Evolutionary conservation across 2,888 invertebrate genomes (phyloP).

Genomic region (Bedellia somnulentella): DNA sequence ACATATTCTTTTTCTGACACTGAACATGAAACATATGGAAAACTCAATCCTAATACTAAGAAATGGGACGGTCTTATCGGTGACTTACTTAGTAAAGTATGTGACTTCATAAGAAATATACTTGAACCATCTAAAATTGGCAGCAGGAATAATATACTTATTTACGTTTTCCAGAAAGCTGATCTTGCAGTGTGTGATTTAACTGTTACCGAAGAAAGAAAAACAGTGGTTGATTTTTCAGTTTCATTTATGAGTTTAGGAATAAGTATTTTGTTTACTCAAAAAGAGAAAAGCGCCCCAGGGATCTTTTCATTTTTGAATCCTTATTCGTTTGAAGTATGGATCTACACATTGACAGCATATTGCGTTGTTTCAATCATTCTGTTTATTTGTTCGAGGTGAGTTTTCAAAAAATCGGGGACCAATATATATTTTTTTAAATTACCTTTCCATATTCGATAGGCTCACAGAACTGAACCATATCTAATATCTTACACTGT

Average conservation of each 20-base stretch:
- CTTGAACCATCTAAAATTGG: too few species aligned
- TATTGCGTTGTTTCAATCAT: constrained; percentile 81
- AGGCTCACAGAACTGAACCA: too few species aligned
- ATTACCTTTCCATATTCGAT: background rate
- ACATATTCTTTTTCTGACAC: constrained; percentile 27
- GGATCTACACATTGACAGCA: constrained; percentile 85
- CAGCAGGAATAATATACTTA: too few species aligned
- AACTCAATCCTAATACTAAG: constrained; percentile 22
- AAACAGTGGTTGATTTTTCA: constrained; percentile 88
- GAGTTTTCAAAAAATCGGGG: constrained; percentile 8
- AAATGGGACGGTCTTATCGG: constrained; percentile 44
- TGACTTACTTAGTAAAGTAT: constrained; percentile 38
- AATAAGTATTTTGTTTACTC: constrained; percentile 84
- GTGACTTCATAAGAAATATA: too few species aligned
- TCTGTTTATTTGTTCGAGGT: constrained; percentile 80
- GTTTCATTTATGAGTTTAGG: constrained; percentile 96
- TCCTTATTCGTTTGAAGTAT: constrained; percentile 82
- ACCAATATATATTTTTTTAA: background rate
- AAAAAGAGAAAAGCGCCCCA: constrained; percentile 74
- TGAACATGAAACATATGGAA: constrained; percentile 24
- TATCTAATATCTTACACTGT: too few species aligned
- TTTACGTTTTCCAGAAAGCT: constrained; percentile 73
- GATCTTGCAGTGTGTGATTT: constrained; percentile 88
- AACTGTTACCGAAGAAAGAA: constrained; percentile 90
- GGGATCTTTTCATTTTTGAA: constrained; percentile 85